phyloP scores from a whole-genome alignment of 2,888 invertebrate genomes.

The Pseudolycoriella hygida region DNA sequence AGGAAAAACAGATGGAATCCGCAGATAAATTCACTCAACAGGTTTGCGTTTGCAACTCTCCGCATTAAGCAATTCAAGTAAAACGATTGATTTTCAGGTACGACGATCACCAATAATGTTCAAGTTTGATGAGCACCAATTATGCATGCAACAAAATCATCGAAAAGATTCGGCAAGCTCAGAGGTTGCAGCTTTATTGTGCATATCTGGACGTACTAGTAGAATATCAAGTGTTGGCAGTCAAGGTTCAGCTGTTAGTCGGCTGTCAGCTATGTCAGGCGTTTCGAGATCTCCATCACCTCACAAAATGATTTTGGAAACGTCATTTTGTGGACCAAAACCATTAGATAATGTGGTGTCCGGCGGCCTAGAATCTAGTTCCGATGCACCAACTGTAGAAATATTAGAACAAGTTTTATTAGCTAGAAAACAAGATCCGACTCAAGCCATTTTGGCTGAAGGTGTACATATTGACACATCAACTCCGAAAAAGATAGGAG shows the following conservation, averaged over 20 bases:
- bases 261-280: constrained; percentile 32
- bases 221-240: constrained; percentile 68
- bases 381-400: constrained; percentile 34
- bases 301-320: constrained; percentile 79
- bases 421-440: constrained; percentile 44
- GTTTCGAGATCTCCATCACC: constrained; percentile 65
- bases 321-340: constrained; percentile 77
- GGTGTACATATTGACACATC: constrained; percentile 34
- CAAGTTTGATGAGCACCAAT: constrained; percentile 29
- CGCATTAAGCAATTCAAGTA: background rate
- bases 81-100: background rate
- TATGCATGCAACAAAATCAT: constrained; percentile 35
- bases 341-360: constrained; percentile 38
- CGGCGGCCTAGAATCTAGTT: constrained; percentile 30
- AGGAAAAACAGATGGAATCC: constrained; percentile 20
- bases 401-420: constrained; percentile 37
- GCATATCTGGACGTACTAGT: constrained; percentile 62
- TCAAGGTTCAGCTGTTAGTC: constrained; percentile 47
- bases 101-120: constrained; percentile 30
- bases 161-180: constrained; percentile 59
- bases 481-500: constrained; percentile 18
- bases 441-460: constrained; percentile 43
- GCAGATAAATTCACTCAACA: constrained; percentile 16
- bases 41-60: background rate
- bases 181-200: constrained; percentile 55